Percentiles rank a stretch among this genome's conserved stretches.
phyloP scores from a whole-genome alignment of 2,888 invertebrate species.

The Apotomis betuletana region DNA sequence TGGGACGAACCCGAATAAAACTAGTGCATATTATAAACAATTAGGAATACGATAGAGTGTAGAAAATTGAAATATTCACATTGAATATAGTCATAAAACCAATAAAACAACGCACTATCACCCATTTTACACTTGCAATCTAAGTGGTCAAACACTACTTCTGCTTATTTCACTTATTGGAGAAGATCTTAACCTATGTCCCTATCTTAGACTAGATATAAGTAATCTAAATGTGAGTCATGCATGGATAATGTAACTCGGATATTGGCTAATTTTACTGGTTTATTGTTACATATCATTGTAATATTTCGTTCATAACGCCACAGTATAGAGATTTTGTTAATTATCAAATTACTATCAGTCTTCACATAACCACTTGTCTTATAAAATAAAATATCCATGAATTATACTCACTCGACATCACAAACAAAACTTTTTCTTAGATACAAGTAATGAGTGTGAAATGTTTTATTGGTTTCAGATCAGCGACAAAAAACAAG shows the following conservation, averaged over 20 bases:
- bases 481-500: slow-evolving; percentile 62
- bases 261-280: slow-evolving; percentile 31
- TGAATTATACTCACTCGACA: slow-evolving; percentile 23
- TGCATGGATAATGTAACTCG: slow-evolving; percentile 16
- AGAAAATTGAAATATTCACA: slow-evolving; percentile 73
- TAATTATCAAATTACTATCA: slow-evolving; percentile 41
- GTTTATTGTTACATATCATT: slow-evolving; percentile 23
- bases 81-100: slow-evolving; percentile 64
- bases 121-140: slow-evolving; percentile 37
- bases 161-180: slow-evolving; percentile 37
- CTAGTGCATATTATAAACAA: slow-evolving; percentile 48
- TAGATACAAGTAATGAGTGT: slow-evolving; percentile 27
- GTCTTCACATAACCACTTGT: slow-evolving; percentile 44
- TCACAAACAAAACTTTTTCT: slow-evolving; percentile 35
- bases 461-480: slow-evolving; percentile 74
- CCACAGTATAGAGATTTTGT: slow-evolving; percentile 30
- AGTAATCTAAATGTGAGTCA: slow-evolving; percentile 35
- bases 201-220: slow-evolving; percentile 45
- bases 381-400: slow-evolving; percentile 39
- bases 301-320: slow-evolving; percentile 26
- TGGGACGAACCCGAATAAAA: slow-evolving; percentile 47
- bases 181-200: slow-evolving; percentile 42
- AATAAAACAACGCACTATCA: slow-evolving; percentile 65
- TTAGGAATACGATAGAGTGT: slow-evolving; percentile 76
- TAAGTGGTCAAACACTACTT: slow-evolving; percentile 36